Evolutionary conservation across 2,113 vertebrate species (phyloP).

Genomic region (Toxostoma redivivum): DNA sequence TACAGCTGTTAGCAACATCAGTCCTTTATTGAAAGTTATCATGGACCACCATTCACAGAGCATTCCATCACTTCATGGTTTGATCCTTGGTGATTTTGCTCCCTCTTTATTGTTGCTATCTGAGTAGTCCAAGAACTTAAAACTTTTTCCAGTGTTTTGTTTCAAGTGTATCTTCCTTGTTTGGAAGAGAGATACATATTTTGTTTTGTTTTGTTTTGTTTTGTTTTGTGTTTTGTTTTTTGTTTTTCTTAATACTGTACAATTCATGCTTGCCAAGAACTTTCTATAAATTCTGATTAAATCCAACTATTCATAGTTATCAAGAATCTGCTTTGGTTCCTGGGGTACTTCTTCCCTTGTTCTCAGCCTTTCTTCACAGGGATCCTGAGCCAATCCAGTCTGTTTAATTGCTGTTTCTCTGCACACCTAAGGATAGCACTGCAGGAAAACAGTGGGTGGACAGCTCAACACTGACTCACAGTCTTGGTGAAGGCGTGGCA

Average conservation of each 20-base stretch:
- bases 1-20: not conserved
- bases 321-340: not conserved
- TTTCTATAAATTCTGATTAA: conserved; percentile 23
- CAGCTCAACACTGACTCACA: not conserved
- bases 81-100: not conserved
- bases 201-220: no score
- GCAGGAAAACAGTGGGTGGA: not conserved
- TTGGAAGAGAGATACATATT: not conserved
- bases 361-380: not conserved
- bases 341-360: not conserved
- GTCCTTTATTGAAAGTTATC: not conserved
- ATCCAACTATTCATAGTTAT: conserved; percentile 8
- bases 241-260: not conserved
- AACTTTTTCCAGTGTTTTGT: not conserved
- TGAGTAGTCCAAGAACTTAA: not conserved
- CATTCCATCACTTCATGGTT: not conserved
- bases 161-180: not conserved
- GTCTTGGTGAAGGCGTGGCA: not conserved
- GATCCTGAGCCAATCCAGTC: not conserved
- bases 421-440: not conserved
- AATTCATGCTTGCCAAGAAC: not conserved
- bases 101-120: not conserved
- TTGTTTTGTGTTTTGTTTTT: no score
- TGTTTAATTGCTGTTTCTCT: conserved; percentile 33
- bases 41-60: not conserved